These are phyloP conservation scores for Pampusana beccarii DNA, from an alignment of 2,113 vertebrate genomes.

Conservation along the genomic window DNA sequence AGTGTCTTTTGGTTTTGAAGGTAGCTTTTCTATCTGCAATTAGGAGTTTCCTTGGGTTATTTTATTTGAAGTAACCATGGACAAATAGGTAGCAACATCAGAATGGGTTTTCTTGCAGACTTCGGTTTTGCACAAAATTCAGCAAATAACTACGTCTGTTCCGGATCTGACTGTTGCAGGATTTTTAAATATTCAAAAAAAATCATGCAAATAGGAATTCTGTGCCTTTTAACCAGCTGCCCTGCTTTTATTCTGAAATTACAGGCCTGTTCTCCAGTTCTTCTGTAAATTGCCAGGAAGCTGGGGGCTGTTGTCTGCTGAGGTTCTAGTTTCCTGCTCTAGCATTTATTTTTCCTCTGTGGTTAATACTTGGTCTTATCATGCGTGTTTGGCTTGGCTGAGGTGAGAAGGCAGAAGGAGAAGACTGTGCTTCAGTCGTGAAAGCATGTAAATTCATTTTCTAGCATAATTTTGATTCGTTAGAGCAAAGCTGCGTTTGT, in stretches of 20 bases:
- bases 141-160: not conserved
- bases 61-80: not conserved
- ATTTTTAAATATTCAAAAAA: not conserved
- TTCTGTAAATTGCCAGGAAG: constrained; percentile 9
- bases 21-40: not conserved
- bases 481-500: not conserved
- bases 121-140: not conserved
- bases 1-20: not conserved
- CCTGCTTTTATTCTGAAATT: constrained; percentile 34
- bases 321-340: not conserved
- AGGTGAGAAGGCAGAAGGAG: not conserved
- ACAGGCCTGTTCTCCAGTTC: not conserved
- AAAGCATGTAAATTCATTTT: not conserved
- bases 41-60: not conserved
- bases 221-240: not conserved
- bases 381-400: constrained; percentile 5
- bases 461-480: not conserved
- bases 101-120: not conserved
- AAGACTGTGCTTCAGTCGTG: not conserved
- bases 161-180: not conserved
- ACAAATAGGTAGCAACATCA: not conserved
- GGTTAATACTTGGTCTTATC: not conserved
- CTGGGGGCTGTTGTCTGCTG: not conserved
- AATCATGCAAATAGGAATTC: not conserved
- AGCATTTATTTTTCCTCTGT: not conserved